Evolutionary conservation across 2,797 vertebrate species (phyloP).

Genomic region (Leptodactylus fallax): DNA sequence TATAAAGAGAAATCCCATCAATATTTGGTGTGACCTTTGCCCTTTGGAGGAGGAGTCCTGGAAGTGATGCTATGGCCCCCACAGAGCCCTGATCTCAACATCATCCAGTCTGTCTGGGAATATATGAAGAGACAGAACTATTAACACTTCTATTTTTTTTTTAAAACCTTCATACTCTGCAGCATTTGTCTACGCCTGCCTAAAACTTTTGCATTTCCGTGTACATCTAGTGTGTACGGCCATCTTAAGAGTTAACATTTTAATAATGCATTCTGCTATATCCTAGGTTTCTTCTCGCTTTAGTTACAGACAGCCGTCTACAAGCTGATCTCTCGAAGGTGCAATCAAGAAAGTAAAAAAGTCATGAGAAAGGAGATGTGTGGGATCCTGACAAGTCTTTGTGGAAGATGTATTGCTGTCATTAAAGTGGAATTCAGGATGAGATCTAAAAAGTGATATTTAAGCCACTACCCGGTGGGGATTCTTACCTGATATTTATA

Average conservation of each 20-base stretch:
- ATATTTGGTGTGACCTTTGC: no score
- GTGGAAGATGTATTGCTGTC: conserved; percentile 1
- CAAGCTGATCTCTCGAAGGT: neutral
- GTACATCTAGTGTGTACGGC: no score
- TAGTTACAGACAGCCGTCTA: neutral
- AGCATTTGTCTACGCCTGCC: no score
- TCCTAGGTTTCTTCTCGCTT: neutral
- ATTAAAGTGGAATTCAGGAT: neutral
- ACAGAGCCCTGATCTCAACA: no score
- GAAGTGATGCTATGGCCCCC: no score
- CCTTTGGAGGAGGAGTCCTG: no score
- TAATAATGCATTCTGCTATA: neutral
- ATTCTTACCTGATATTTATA: neutral
- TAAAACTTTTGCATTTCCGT: no score
- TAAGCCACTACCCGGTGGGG: neutral
- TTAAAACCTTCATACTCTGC: no score
- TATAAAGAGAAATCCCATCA: no score
- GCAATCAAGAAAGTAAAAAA: neutral
- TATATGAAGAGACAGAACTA: no score
- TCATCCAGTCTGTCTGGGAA: no score
- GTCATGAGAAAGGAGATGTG: neutral
- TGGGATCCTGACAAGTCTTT: neutral
- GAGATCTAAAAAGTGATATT: conserved; percentile 4
- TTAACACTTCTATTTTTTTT: no score
- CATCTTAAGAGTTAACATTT: neutral